Percentiles rank a stretch among this genome's conserved stretches.
Evolutionary conservation across 2,888 invertebrate genomes (phyloP).

Genomic region (Melinaea marsaeus): DNA sequence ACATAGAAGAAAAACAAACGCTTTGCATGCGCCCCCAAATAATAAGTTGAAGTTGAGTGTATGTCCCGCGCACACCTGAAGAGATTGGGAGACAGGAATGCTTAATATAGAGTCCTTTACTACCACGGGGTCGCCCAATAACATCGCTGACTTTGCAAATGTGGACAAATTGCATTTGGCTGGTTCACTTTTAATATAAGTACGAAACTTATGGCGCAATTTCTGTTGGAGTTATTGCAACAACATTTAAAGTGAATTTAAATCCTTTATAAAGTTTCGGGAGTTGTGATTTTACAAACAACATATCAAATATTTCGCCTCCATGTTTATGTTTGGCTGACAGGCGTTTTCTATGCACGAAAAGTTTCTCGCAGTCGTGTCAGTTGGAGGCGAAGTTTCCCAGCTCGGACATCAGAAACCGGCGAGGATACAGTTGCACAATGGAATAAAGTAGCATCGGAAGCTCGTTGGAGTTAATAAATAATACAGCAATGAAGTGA

Average conservation of each 20-base stretch:
- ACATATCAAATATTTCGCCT: conserved; percentile 60
- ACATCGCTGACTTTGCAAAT: conserved; percentile 62
- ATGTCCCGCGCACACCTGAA: conserved; percentile 67
- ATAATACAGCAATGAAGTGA: conserved; percentile 73
- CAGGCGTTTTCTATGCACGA: conserved; percentile 73
- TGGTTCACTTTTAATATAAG: conserved; percentile 34
- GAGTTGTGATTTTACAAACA: conserved; percentile 23
- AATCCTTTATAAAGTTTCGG: conserved; percentile 14
- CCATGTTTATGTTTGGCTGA: conserved; percentile 70
- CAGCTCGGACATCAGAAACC: conserved; percentile 69
- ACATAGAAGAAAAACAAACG: conserved; percentile 67
- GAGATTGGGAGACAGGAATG: conserved; percentile 73
- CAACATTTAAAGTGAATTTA: conserved; percentile 18
- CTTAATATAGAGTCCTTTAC: conserved; percentile 76
- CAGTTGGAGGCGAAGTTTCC: conserved; percentile 65
- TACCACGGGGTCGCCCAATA: conserved; percentile 70
- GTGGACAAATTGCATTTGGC: conserved; percentile 41
- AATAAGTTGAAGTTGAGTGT: conserved; percentile 73
- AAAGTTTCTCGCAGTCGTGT: conserved; percentile 70
- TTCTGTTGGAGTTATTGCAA: conserved; percentile 16
- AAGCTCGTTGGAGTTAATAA: conserved; percentile 77
- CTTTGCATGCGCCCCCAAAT: conserved; percentile 63
- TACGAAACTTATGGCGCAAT: conserved; percentile 20
- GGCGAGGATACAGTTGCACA: conserved; percentile 67
- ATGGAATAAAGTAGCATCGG: conserved; percentile 77